phyloP scores from a whole-genome alignment of 2,797 vertebrate genomes.

The Buphagus erythrorhynchus region DNA sequence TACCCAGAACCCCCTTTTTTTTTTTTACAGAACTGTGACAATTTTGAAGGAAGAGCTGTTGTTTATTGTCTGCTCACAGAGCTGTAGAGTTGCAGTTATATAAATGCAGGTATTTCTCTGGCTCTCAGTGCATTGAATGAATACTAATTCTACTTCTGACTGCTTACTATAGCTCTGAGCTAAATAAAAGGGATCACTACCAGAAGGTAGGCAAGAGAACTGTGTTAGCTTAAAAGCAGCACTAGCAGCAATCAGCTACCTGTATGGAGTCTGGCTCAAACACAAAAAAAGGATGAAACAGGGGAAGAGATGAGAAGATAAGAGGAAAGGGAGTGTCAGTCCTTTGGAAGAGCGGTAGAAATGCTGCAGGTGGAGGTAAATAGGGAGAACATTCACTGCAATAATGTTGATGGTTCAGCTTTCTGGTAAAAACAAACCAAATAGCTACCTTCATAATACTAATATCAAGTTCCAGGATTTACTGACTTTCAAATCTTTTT shows the following conservation, averaged over 20 bases:
- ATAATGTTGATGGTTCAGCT: not conserved
- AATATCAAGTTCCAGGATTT: not conserved
- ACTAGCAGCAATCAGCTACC: not conserved
- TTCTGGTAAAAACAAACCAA: not conserved
- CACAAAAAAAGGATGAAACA: not conserved
- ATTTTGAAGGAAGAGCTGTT: not conserved
- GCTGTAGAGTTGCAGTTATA: not conserved
- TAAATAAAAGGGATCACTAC: not conserved
- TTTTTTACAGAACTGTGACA: not conserved
- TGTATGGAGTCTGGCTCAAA: not conserved
- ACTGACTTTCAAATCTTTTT: not conserved
- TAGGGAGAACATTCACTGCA: not conserved
- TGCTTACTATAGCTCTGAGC: not conserved
- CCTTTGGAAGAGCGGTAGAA: not conserved
- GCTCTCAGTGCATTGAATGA: not conserved
- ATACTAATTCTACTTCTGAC: not conserved
- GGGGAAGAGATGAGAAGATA: slow-evolving; percentile 7
- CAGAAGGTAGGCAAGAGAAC: not conserved
- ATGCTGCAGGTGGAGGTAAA: not conserved
- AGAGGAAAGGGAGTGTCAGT: not conserved
- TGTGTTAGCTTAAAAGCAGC: not conserved
- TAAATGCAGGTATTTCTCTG: not conserved
- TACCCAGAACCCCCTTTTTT: not conserved
- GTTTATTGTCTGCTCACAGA: not conserved
- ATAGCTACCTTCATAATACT: not conserved